A percentile compares a stretch with the other conserved stretches of the same genome.
Conservation (phyloP, 2,888 invertebrate species). For the Caenorhabditis doughertyi region DNA sequence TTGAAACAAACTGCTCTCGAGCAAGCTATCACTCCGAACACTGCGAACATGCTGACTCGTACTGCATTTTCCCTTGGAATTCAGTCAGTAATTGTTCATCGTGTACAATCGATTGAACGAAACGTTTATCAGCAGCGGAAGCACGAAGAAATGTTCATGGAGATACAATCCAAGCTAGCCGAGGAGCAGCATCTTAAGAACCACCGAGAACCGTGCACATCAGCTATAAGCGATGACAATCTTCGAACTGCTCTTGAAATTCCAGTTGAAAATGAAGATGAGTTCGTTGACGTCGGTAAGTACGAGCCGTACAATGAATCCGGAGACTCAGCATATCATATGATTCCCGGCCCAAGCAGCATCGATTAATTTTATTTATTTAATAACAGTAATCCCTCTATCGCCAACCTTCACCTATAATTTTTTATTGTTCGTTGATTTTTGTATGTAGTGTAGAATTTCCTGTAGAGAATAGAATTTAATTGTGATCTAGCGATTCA, state of each 20-base stretch:
- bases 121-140: conserved; percentile 48
- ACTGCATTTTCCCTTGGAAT: conserved; percentile 52
- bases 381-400: not conserved
- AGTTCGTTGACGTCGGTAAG: conserved; percentile 37
- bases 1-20: conserved; percentile 47
- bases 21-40: conserved; percentile 6
- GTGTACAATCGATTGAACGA: conserved; percentile 62
- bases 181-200: conserved; percentile 37
- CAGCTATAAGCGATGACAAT: not conserved
- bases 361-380: conserved; percentile 2
- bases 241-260: conserved; percentile 39
- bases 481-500: conserved; percentile 17
- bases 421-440: not conserved
- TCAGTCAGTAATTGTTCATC: conserved; percentile 51
- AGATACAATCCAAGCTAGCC: conserved; percentile 24
- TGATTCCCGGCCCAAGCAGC: conserved; percentile 8
- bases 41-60: conserved; percentile 47
- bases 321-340: conserved; percentile 9
- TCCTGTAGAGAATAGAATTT: conserved; percentile 26
- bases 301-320: conserved; percentile 29
- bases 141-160: conserved; percentile 46
- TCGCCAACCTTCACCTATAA: not conserved
- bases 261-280: conserved; percentile 11
- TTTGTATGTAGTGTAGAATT: conserved; percentile 24
- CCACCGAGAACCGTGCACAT: not conserved